These are phyloP conservation scores for Malacoraja senta DNA, from an alignment of 2,797 vertebrate species.

Conservation along the genomic window DNA sequence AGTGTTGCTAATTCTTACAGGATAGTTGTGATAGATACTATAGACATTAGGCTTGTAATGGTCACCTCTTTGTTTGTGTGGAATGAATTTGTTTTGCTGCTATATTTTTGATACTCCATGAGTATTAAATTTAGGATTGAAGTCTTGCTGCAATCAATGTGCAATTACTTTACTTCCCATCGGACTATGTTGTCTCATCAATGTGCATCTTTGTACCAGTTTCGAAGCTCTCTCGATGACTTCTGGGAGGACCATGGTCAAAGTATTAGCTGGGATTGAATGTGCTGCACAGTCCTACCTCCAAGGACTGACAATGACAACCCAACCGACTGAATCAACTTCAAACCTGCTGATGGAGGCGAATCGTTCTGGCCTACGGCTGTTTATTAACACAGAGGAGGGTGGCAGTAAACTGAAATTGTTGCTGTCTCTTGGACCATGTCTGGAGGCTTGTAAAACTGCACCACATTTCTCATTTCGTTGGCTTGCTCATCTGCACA, in stretches of 20 bases:
- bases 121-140: background rate
- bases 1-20: background rate
- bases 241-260: too few species aligned
- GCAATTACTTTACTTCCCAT: background rate
- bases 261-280: background rate
- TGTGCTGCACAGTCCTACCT: background rate
- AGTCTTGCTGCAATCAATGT: too few species aligned
- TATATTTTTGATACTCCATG: background rate
- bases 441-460: background rate
- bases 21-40: too few species aligned
- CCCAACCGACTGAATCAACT: background rate
- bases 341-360: conserved; percentile 25
- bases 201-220: too few species aligned
- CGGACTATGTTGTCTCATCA: background rate
- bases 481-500: background rate
- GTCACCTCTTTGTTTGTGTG: background rate
- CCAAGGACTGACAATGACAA: conserved; percentile 25
- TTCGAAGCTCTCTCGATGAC: too few species aligned
- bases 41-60: background rate
- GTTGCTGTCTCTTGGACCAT: background rate
- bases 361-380: background rate
- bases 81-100: background rate
- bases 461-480: background rate
- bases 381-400: conserved; percentile 28
- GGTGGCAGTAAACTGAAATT: background rate